A percentile compares a stretch with the other conserved stretches of the same genome.
These are phyloP conservation scores for Muricea muricata DNA, from an alignment of 92 coral and sea anemone species.

Conservation along the genomic window DNA sequence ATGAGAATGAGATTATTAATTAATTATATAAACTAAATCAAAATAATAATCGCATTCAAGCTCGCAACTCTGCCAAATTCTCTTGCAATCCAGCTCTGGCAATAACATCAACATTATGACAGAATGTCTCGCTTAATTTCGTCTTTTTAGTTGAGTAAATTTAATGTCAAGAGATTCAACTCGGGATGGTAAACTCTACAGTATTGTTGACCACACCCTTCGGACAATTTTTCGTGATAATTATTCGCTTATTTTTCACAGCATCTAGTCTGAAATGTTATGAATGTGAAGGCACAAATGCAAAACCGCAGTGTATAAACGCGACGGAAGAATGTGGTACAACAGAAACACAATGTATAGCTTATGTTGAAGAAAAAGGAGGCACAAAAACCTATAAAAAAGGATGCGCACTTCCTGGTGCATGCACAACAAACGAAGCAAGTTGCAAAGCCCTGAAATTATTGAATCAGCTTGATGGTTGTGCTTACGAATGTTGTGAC, in stretches of 20 bases:
- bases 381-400: neutral
- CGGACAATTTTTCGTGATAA: neutral
- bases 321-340: neutral
- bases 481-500: neutral
- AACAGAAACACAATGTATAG: neutral
- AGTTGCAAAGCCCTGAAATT: neutral
- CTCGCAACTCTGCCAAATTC: too few relatives aligned
- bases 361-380: neutral
- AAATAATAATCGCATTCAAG: too few relatives aligned
- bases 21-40: too few relatives aligned
- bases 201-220: too few relatives aligned
- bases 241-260: neutral
- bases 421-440: neutral
- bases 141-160: too few relatives aligned
- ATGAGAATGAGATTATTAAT: too few relatives aligned
- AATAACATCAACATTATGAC: too few relatives aligned
- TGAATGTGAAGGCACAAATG: neutral
- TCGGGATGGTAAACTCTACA: too few relatives aligned
- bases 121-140: too few relatives aligned
- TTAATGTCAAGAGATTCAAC: too few relatives aligned
- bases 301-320: neutral
- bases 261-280: constrained; percentile 22
- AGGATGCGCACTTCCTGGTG: neutral
- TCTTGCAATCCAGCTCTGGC: too few relatives aligned
- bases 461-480: neutral